These are phyloP conservation scores for Pandemis heparana DNA, from an alignment of 2,888 invertebrate genomes.

Conservation along the genomic window DNA sequence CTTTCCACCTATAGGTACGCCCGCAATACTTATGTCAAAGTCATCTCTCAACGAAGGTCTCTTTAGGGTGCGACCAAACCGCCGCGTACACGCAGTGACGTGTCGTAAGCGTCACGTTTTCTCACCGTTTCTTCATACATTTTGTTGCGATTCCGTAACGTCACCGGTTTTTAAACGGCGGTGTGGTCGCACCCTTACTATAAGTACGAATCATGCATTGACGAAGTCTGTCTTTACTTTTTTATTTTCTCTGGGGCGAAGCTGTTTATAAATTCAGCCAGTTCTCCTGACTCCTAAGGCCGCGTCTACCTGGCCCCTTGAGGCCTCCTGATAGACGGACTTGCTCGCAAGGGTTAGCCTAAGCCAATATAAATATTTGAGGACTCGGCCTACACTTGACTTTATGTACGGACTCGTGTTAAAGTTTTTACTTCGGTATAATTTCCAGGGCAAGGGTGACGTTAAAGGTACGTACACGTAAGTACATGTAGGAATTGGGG, in stretches of 20 bases:
- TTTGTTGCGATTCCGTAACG: no score
- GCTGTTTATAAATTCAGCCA: constrained; percentile 42
- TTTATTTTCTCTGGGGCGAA: not conserved
- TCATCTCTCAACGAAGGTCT: no score
- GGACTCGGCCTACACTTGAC: constrained; percentile 57
- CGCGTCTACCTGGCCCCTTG: constrained; percentile 71
- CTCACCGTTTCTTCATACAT: no score
- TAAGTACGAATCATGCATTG: no score
- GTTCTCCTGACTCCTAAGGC: constrained; percentile 54
- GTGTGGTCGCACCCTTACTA: no score
- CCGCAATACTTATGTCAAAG: no score
- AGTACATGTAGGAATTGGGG: not conserved
- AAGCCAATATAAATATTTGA: constrained; percentile 83
- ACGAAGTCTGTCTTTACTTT: no score
- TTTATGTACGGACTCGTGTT: constrained; percentile 54
- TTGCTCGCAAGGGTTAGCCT: constrained; percentile 79
- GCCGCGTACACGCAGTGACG: no score
- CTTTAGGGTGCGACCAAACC: no score
- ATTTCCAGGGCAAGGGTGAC: constrained; percentile 18
- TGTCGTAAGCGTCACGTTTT: no score
- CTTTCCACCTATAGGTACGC: no score
- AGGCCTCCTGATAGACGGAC: constrained; percentile 79
- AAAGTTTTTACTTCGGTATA: constrained; percentile 41
- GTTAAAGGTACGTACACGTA: not conserved
- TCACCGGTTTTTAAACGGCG: no score